These are phyloP conservation scores for Orthonyx spaldingii DNA, from an alignment of 2,113 vertebrate species.

Conservation along the genomic window DNA sequence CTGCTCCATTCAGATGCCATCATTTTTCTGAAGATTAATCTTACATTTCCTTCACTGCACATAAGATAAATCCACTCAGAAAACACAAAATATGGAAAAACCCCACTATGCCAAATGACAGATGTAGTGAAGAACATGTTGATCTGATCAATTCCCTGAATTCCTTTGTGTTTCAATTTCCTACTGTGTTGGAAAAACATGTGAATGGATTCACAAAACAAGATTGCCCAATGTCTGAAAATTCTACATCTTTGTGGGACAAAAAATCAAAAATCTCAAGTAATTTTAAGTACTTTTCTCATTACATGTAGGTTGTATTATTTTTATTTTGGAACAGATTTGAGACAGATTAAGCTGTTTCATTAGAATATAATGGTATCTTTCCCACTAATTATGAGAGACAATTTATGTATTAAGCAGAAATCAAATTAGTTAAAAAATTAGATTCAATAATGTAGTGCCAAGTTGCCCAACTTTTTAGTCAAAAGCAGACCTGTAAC, in stretches of 20 bases:
- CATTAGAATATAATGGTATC: not conserved
- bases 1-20: not conserved
- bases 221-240: not conserved
- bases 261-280: not conserved
- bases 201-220: not conserved
- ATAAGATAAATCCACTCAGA: not conserved
- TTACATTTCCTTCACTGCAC: not conserved
- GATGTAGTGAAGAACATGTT: not conserved
- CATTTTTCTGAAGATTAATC: not conserved
- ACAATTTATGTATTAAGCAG: not conserved
- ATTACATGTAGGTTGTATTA: not conserved
- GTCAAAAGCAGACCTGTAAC: not conserved
- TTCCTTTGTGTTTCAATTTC: not conserved
- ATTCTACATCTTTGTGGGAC: not conserved
- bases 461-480: not conserved
- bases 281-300: not conserved
- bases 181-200: not conserved
- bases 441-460: not conserved
- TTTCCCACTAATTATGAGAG: not conserved
- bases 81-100: not conserved
- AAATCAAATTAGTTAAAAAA: not conserved
- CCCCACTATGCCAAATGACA: not conserved
- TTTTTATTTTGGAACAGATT: not conserved
- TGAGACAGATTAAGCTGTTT: not conserved
- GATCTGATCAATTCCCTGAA: not conserved